phyloP scores from a whole-genome alignment of 2,797 vertebrate genomes.

The Rousettus madagascariensis region DNA sequence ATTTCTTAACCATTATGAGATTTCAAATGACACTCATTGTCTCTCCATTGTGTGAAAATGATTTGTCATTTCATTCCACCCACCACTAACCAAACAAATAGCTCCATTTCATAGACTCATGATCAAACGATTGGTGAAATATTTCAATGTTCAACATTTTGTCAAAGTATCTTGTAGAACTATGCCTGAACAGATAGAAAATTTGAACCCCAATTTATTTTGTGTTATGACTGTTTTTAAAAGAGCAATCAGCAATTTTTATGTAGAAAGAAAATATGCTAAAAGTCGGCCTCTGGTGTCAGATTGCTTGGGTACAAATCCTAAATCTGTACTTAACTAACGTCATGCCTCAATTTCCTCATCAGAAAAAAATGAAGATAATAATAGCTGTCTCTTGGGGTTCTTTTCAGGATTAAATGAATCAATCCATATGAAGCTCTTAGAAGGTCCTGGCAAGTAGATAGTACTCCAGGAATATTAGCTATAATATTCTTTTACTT shows the following conservation, averaged over 20 bases:
- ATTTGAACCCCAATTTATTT: not conserved
- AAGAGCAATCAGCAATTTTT: not conserved
- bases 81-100: not conserved
- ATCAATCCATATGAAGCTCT: not conserved
- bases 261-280: not conserved
- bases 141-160: not conserved
- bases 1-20: not conserved
- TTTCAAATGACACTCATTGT: not conserved
- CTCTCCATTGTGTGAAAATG: not conserved
- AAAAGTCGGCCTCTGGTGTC: not conserved
- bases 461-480: not conserved
- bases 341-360: not conserved
- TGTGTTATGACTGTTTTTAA: not conserved
- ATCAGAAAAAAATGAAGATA: not conserved
- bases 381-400: not conserved
- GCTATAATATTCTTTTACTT: constrained; percentile 8
- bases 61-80: not conserved
- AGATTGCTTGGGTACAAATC: not conserved
- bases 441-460: not conserved
- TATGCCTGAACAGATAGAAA: not conserved
- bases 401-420: not conserved
- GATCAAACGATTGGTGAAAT: not conserved
- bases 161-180: not conserved
- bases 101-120: not conserved
- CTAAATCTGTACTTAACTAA: constrained; percentile 34